Evolutionary conservation across 1,140 invertebrate species (phyloP), one percentile per base, ranked within the genome.

Genomic region (Bombus vancouverensis): DNA sequence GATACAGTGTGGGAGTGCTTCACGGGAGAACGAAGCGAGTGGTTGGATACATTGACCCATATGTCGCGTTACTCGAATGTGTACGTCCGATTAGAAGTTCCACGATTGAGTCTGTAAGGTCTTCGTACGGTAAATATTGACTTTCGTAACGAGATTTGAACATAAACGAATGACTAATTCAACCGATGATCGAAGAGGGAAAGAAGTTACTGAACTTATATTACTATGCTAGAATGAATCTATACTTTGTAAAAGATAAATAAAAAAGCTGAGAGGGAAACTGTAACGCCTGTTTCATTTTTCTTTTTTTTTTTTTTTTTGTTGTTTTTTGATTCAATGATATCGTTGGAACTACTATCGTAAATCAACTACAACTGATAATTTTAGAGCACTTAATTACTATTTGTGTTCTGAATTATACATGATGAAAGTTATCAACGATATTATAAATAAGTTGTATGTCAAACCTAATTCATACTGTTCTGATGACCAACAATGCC

Each of bases 51-150:
- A 25, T 42, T 37, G 62, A 42, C 32, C 83, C 83, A 84, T 59
- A 62, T 72, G 76, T 42, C 25, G 28, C 70, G 39, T 34, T 32
- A 1, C 18, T 53, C 47, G 47, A 53, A 53, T 0, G 47, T 53
- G 47, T 53, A 53, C 47, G 25, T 22, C 13, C 75, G 39, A n/a
- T 62, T 70, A 37, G n/a, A 37, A 71, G 76, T 44, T 66, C 2
- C 32, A 53, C 70, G 62, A 66, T 83, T 59, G 53, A 32, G 53
- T 44, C 34, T 39, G n/a, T 22, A 47, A 62, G 44, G 47, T 47
- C 47, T 37, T 59, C n/a, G 3, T 4, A 34, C 9, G 44, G 10
- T 28, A 79, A 80, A 84, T 84, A 79, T 80, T 84, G 66, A 79
- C 42, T 39, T 39, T 79, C 3, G 5, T 47, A 80, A 80, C 32